Conservation (phyloP, 2,888 invertebrate species). For the Dynastes grantii region DNA sequence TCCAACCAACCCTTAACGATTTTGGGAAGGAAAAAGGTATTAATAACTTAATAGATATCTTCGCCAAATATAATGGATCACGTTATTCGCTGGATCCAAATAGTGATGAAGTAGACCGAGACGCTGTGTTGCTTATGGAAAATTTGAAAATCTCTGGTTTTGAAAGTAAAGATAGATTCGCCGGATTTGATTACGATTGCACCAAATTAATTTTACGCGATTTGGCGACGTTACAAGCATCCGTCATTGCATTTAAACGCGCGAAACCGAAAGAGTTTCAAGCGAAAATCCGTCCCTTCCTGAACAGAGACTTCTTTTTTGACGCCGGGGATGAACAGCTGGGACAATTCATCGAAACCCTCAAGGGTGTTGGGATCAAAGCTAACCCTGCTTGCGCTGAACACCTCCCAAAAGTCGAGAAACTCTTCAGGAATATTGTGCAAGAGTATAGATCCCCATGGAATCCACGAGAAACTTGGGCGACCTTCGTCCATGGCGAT, state of each 20-base stretch:
- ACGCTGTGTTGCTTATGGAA: slow-evolving; percentile 73
- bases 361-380: slow-evolving; percentile 3
- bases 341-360: slow-evolving; percentile 27
- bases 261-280: slow-evolving; percentile 68
- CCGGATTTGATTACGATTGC: slow-evolving; percentile 71
- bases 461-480: slow-evolving; percentile 69
- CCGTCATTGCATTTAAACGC: slow-evolving; percentile 72
- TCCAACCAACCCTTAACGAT: slow-evolving; percentile 69
- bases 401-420: slow-evolving; percentile 15
- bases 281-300: slow-evolving; percentile 65
- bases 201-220: slow-evolving; percentile 68
- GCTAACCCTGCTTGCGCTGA: slow-evolving; percentile 32
- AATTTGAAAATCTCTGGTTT: slow-evolving; percentile 71
- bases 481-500: slow-evolving; percentile 73
- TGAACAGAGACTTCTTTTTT: slow-evolving; percentile 53
- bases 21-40: slow-evolving; percentile 67
- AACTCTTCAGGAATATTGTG: slow-evolving; percentile 16
- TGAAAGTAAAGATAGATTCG: slow-evolving; percentile 69
- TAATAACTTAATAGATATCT: slow-evolving; percentile 67
- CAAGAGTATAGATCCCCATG: not conserved
- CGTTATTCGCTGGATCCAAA: slow-evolving; percentile 63
- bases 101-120: slow-evolving; percentile 68
- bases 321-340: slow-evolving; percentile 50
- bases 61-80: slow-evolving; percentile 71
- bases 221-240: slow-evolving; percentile 73